Percentiles rank a stretch among this genome's conserved stretches.
Evolutionary conservation across 2,113 vertebrate genomes (phyloP).

Genomic region (Hippocampus barbouri): DNA sequence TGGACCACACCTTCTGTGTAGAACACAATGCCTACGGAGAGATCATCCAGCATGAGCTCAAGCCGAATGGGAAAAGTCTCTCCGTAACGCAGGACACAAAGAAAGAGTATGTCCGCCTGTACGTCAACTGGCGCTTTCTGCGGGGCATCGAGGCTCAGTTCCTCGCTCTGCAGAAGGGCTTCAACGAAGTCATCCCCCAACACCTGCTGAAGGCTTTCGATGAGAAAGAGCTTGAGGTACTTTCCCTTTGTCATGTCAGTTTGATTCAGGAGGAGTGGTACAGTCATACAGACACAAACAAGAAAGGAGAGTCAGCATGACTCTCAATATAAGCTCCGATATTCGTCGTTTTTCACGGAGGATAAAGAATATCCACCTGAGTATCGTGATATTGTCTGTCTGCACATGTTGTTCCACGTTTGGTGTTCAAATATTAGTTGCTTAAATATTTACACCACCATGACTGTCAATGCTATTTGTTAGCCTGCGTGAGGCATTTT

Average conservation of each 20-base stretch:
- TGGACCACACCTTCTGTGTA: constrained; percentile 98
- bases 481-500: no score
- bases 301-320: no score
- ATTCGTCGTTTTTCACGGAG: no score
- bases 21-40: constrained; percentile 97
- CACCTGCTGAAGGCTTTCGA: constrained; percentile 97
- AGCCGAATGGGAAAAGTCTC: constrained; percentile 96
- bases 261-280: not conserved
- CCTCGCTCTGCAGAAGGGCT: constrained; percentile 96
- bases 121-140: constrained; percentile 99
- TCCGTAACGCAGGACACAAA: constrained; percentile 94
- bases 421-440: no score
- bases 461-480: no score
- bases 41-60: constrained; percentile 97
- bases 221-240: constrained; percentile 96
- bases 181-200: constrained; percentile 98
- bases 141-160: constrained; percentile 98
- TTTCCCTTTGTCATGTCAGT: not conserved
- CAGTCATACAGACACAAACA: no score
- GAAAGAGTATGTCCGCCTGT: constrained; percentile 96
- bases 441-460: no score
- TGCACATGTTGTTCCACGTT: no score
- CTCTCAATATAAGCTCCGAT: no score
- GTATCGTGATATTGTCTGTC: no score
- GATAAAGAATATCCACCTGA: no score